phyloP scores from a whole-genome alignment of 1,140 invertebrate species.

The Gerris buenoi region DNA sequence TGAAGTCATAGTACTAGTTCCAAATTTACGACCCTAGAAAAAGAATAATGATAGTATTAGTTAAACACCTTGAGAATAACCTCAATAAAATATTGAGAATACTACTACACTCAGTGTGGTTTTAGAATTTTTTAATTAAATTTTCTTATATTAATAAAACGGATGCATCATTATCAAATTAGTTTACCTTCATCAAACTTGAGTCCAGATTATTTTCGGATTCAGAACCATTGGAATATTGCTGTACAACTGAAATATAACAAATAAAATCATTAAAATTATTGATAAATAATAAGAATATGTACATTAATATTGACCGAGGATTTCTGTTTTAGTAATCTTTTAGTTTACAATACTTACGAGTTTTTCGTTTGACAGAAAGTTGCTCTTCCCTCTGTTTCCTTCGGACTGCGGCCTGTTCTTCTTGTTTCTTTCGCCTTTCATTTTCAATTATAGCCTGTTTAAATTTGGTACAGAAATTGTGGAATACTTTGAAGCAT shows the following conservation, averaged over 20 bases:
- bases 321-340: no score
- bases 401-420: conserved; percentile 59
- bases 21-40: conserved; percentile 32
- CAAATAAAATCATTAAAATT: no score
- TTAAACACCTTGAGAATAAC: no score
- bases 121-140: no score
- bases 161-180: no score
- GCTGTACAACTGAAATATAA: conserved; percentile 40
- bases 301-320: no score
- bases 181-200: background rate
- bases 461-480: conserved; percentile 72
- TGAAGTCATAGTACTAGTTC: conserved; percentile 37
- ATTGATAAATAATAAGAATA: no score
- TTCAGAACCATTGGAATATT: conserved; percentile 60
- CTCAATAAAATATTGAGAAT: no score
- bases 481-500: conserved; percentile 77
- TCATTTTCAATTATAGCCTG: conserved; percentile 71
- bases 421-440: conserved; percentile 57
- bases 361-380: conserved; percentile 43
- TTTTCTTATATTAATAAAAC: no score
- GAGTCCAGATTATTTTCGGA: conserved; percentile 34
- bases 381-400: conserved; percentile 60
- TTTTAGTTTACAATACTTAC: conserved; percentile 34
- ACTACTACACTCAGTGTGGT: no score
- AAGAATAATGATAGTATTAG: no score